Conservation (phyloP, 1,140 invertebrate genomes). For the Heliconius congener region DNA sequence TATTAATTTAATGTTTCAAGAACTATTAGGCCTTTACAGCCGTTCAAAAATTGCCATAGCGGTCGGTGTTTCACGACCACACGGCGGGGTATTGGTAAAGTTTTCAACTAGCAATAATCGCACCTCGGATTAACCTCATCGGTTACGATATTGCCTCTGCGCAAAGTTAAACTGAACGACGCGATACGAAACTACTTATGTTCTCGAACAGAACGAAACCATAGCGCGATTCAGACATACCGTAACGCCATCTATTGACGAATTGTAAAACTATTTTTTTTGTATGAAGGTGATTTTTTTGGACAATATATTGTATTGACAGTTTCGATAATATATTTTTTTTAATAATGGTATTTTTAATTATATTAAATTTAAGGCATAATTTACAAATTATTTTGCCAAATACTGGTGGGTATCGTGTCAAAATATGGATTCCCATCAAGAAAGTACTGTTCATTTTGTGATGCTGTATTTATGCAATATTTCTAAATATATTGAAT, state of each 20-base stretch:
- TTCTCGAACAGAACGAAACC: conserved; percentile 22
- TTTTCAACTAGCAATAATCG: conserved; percentile 96
- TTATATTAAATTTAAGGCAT: background rate
- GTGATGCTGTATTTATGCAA: too few species aligned
- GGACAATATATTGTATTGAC: background rate
- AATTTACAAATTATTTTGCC: background rate
- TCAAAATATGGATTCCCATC: background rate
- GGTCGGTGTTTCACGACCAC: conserved; percentile 95
- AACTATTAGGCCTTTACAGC: conserved; percentile 67
- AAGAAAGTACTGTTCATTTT: too few species aligned
- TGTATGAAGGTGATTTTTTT: background rate
- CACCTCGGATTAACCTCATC: conserved; percentile 93
- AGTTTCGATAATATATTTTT: background rate
- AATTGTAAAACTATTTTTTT: background rate
- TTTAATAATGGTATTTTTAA: background rate
- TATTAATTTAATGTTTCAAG: too few species aligned
- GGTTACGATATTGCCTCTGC: conserved; percentile 92
- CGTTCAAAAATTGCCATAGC: conserved; percentile 93
- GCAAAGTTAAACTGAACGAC: conserved; percentile 82
- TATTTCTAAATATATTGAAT: too few species aligned
- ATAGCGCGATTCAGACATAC: conserved; percentile 36
- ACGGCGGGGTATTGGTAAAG: conserved; percentile 97
- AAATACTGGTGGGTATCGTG: background rate
- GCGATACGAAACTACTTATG: conserved; percentile 28
- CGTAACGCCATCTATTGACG: conserved; percentile 41